Base-by-base conservation (phyloP, 2,888 invertebrate genomes). In the Andrena bicolor region DNA sequence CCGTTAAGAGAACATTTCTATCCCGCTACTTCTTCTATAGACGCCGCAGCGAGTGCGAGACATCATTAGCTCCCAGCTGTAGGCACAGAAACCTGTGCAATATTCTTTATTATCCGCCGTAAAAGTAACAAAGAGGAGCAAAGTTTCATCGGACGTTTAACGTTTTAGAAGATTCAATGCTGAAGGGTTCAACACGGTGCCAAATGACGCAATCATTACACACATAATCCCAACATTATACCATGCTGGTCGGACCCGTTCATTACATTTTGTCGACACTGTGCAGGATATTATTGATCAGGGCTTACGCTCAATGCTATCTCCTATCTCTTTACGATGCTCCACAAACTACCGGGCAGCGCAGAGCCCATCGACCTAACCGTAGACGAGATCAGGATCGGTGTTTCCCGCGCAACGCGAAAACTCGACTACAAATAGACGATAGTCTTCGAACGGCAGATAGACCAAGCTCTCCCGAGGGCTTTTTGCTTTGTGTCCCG, bases 401-500 rank as follows among this genome's bases (percentile, higher is more conserved):
- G 76, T 80, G 76, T 80, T 82, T 69, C 56, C 41, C 70, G 72
- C 68, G 76, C 82, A 71, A 74, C 83, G 72, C 77, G 72, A 78
- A 76, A 77, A 81, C 79, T 61, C 77, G 68, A 82, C 64, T 76
- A 84, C 82, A 80, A 88, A 88, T 84, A 83, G 80, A 68, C 82
- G 84, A 84, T 82, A 78, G 80, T 87, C 84, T 84, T 80, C 76
- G 76, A 78, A 77, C 77, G 68, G 58, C 69, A 69, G 75, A 63
- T 77, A 76, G 81, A 75, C 70, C 64, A 65, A 71, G 82, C 76
- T 79, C 76, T 82, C 86, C 78, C 78, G 74, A 83, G 83, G 83
- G 88, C 85, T 88, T 88, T 86, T 88, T 86, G 82, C 85, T 86
- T 88, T 86, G 88, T 86, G 86, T 80, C 65, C 75, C 69, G 80